phyloP scores from a whole-genome alignment of 2,113 vertebrate species.

The rat (Rattus norvegicus) region DNA sequence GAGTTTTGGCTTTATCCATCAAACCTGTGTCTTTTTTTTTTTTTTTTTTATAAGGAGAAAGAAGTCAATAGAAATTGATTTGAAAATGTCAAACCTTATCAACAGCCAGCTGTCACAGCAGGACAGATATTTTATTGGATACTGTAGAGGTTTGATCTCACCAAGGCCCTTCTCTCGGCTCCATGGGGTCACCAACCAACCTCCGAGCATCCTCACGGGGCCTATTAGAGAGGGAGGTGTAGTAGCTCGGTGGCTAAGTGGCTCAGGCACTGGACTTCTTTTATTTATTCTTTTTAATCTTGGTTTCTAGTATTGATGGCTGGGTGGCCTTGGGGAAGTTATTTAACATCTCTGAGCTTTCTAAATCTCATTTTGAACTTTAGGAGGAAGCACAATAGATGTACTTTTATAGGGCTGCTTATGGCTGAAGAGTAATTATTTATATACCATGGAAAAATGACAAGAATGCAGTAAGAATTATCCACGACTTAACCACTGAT shows the following conservation, averaged over 20 bases:
- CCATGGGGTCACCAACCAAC: constrained; percentile 17
- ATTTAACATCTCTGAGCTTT: constrained; percentile 48
- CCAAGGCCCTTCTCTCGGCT: constrained; percentile 41
- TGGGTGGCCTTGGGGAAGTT: constrained; percentile 41
- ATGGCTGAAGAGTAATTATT: not conserved
- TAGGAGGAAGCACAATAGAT: not conserved
- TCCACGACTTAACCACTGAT: not conserved
- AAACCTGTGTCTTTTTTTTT: constrained; percentile 81
- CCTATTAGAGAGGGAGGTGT: not conserved
- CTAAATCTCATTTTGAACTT: not conserved
- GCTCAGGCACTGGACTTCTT: not conserved
- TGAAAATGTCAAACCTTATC: constrained; percentile 85
- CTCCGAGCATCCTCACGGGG: not conserved
- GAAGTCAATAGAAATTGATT: constrained; percentile 87
- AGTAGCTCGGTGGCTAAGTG: not conserved
- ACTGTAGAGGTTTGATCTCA: constrained; percentile 75
- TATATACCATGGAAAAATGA: not conserved
- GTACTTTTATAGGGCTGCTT: not conserved
- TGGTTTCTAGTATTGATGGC: constrained; percentile 10
- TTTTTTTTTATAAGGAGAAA: constrained; percentile 77
- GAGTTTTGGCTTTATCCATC: constrained; percentile 75
- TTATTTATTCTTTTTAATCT: not conserved
- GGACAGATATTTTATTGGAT: constrained; percentile 75
- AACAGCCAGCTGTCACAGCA: constrained; percentile 66
- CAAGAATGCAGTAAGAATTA: not conserved